Percentiles rank a stretch among this genome's conserved stretches.
phyloP scores from a whole-genome alignment of 1,140 invertebrate genomes.

The Temnothorax nylanderi region DNA sequence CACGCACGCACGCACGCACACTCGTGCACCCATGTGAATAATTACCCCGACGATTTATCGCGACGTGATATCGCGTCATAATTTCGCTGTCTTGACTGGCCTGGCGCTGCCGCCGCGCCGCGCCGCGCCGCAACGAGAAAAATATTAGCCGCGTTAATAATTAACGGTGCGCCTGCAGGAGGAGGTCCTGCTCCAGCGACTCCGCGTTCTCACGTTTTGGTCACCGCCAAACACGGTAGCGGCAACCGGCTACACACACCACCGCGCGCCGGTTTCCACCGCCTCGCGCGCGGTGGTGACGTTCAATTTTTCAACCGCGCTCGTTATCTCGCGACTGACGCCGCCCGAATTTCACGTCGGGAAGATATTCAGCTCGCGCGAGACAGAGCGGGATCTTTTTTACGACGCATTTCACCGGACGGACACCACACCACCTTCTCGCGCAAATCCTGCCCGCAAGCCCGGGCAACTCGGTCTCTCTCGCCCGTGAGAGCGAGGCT shows the following conservation, averaged over 20 bases:
- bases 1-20: not conserved
- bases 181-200: conserved; percentile 12
- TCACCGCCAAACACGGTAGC: not conserved
- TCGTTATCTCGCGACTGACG: conserved; percentile 51
- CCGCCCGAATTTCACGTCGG: conserved; percentile 20
- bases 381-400: not conserved
- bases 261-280: not conserved
- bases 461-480: conserved; percentile 15
- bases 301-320: conserved; percentile 50
- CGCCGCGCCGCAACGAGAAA: conserved; percentile 56
- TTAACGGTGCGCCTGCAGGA: conserved; percentile 58
- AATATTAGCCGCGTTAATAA: conserved; percentile 70
- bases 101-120: conserved; percentile 5
- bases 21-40: conserved; percentile 57
- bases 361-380: conserved; percentile 2
- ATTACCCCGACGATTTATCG: conserved; percentile 71
- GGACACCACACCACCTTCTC: not conserved
- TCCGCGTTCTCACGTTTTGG: conserved; percentile 59
- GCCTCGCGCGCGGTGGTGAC: not conserved
- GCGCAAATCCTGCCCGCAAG: conserved; percentile 10
- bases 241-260: no score
- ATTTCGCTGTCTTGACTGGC: conserved; percentile 60
- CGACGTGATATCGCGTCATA: conserved; percentile 72
- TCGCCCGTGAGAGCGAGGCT: not conserved
- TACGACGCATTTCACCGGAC: conserved; percentile 7